These are phyloP conservation scores for Stichopus horrens DNA, from an alignment of 53 echinoderm and acorn worm species.

Conservation along the genomic window DNA sequence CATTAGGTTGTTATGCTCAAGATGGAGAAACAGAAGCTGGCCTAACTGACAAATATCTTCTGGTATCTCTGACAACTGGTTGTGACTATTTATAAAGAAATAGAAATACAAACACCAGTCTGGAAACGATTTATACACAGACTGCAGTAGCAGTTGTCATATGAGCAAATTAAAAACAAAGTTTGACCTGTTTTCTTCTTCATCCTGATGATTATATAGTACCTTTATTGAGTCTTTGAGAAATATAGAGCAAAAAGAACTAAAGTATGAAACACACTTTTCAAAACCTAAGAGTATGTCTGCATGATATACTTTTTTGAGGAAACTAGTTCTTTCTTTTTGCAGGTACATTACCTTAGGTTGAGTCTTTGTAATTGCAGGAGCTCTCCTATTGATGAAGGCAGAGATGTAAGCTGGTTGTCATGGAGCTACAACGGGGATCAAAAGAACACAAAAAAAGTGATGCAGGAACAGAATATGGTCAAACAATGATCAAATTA, in stretches of 20 bases:
- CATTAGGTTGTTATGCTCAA: constrained; percentile 71
- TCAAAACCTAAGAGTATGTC: too few species aligned
- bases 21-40: constrained; percentile 71
- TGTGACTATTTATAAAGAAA: constrained; percentile 65
- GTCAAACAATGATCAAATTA: too few species aligned
- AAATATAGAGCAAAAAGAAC: neutral
- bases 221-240: neutral
- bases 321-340: too few species aligned
- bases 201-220: too few species aligned
- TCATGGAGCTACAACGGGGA: constrained; percentile 68
- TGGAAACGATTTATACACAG: too few species aligned
- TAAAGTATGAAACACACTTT: too few species aligned
- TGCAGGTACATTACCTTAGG: constrained; percentile 55
- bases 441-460: constrained; percentile 29
- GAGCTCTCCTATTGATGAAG: constrained; percentile 72
- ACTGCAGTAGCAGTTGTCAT: too few species aligned
- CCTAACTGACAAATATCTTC: constrained; percentile 61
- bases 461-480: too few species aligned
- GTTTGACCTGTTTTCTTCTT: too few species aligned
- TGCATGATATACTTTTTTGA: too few species aligned
- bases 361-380: constrained; percentile 74
- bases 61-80: constrained; percentile 76
- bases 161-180: too few species aligned
- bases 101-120: too few species aligned
- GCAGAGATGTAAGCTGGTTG: constrained; percentile 69